Base-by-base conservation (phyloP, 2,888 invertebrate genomes). In the Tolmerus cingulatus region DNA sequence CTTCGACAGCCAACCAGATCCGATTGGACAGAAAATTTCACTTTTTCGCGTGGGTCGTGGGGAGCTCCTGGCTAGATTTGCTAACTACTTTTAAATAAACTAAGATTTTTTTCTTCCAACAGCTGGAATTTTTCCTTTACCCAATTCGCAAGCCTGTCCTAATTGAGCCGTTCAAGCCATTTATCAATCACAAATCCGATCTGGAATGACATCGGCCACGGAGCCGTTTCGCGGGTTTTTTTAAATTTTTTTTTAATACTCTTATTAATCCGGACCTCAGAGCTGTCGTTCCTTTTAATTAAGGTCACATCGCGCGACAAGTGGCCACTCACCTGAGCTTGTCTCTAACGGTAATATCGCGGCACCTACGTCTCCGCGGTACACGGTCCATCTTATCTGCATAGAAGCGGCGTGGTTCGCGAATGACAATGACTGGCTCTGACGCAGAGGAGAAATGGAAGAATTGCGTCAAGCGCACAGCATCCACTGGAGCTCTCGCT, bases 291-390 rank as follows among this genome's bases (percentile, higher is more conserved):
- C 78, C 23, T 78, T 76, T 78, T 78, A 78, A 78, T 78, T 78
- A 78, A 78, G 78, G 78, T 78, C 78, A 78, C 23, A 78, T 46
- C 78, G 37, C 43, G 40, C 78, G 78, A 78, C 78, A 40, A 78
- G 40, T 78, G 78, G 78, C 78, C 78, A 78, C 78, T 78, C 78
- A 78, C 78, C 78, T 78, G 78, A n/a, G 78, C 19, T 78, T 78
- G 78, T 78, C n/a, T 78, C 78, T 78, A 78, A 78, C 78, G 78
- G 78, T 78, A 78, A 78, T 23, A 43, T 14, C 78, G 40, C 12
- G 43, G 78, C 78, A 40, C 78, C 78, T 78, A 78, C 78, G 43
- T 43, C 37, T 23, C 14, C 23, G 43, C 78, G 43, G 19, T 76
- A 76, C 76, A 74, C 76, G 30, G 37, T 37, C 34, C 76, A 78